A percentile compares a stretch with the other conserved stretches of the same genome.
Evolutionary conservation across 1,140 invertebrate species (phyloP).

Genomic region (Coptotermes formosanus): DNA sequence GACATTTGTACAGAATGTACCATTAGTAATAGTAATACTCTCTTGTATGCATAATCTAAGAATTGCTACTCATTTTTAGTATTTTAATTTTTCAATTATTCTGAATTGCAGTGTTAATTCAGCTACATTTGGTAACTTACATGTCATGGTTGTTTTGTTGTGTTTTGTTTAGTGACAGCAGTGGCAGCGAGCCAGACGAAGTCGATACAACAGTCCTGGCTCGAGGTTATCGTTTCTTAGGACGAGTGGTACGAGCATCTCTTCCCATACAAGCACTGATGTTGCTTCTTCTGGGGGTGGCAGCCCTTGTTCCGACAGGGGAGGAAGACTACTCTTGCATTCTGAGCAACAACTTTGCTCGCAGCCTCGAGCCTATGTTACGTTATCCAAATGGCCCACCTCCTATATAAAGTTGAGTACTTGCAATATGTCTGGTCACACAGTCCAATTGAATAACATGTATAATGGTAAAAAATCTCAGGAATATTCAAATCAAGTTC

Average conservation of each 20-base stretch:
- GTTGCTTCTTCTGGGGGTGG: conserved; percentile 82
- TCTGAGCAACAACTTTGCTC: conserved; percentile 75
- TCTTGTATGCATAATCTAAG: no score
- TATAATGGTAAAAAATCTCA: neutral
- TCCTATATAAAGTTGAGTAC: conserved; percentile 62
- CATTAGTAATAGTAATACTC: no score
- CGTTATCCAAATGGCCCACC: conserved; percentile 87
- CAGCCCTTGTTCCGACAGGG: conserved; percentile 78
- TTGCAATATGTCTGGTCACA: neutral
- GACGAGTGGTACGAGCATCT: conserved; percentile 82
- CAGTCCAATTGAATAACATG: neutral
- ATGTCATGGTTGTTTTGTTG: neutral
- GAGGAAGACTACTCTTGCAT: conserved; percentile 84
- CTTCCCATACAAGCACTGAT: conserved; percentile 88
- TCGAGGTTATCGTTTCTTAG: conserved; percentile 77
- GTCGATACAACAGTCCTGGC: conserved; percentile 49
- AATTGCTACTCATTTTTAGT: no score
- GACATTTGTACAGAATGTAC: no score
- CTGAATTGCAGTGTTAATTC: conserved; percentile 30
- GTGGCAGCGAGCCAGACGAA: neutral
- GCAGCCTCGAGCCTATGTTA: conserved; percentile 80
- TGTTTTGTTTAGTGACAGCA: neutral
- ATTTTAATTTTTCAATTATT: no score
- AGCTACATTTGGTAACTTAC: neutral
- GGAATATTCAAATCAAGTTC: neutral